Evolutionary conservation across 1,140 invertebrate genomes (phyloP).

Genomic region (Orussus abietinus): DNA sequence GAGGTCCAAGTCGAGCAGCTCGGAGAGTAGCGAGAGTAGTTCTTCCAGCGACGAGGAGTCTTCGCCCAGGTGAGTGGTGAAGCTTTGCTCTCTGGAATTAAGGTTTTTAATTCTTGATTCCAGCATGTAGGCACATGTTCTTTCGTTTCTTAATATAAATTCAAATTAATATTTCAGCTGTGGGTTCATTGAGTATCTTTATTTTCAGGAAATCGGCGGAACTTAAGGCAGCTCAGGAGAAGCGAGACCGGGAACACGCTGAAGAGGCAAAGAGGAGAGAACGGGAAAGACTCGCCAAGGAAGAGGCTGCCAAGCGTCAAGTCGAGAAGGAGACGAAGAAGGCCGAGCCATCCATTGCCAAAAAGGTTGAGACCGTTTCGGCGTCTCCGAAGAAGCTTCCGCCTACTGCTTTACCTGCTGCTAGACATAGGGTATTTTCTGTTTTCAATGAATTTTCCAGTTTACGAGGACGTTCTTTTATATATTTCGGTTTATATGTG

Average conservation of each 20-base stretch:
- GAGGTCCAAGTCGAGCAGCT: constrained; percentile 50
- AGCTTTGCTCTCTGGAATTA: background rate
- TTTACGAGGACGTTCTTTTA: background rate
- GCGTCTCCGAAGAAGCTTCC: constrained; percentile 48
- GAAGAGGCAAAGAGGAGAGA: constrained; percentile 39
- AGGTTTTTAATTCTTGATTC: background rate
- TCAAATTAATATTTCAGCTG: no score
- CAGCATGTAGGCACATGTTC: background rate
- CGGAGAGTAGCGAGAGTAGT: constrained; percentile 48
- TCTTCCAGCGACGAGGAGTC: constrained; percentile 47
- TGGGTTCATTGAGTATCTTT: constrained; percentile 15
- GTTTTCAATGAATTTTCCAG: constrained; percentile 6
- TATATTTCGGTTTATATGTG: constrained; percentile 6
- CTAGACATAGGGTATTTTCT: constrained; percentile 41
- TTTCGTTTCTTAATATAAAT: no score
- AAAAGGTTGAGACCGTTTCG: constrained; percentile 44
- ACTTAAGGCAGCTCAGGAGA: constrained; percentile 32
- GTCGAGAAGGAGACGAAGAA: constrained; percentile 47
- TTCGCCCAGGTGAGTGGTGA: constrained; percentile 27
- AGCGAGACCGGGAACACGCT: constrained; percentile 51
- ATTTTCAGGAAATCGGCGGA: constrained; percentile 40
- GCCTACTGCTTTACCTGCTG: constrained; percentile 36
- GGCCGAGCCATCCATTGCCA: constrained; percentile 27
- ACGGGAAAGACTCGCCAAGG: constrained; percentile 25
- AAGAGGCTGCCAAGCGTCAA: constrained; percentile 35